These are phyloP conservation scores for Glyphotaelius pellucidus DNA, from an alignment of 2,888 invertebrate genomes.

Conservation along the genomic window DNA sequence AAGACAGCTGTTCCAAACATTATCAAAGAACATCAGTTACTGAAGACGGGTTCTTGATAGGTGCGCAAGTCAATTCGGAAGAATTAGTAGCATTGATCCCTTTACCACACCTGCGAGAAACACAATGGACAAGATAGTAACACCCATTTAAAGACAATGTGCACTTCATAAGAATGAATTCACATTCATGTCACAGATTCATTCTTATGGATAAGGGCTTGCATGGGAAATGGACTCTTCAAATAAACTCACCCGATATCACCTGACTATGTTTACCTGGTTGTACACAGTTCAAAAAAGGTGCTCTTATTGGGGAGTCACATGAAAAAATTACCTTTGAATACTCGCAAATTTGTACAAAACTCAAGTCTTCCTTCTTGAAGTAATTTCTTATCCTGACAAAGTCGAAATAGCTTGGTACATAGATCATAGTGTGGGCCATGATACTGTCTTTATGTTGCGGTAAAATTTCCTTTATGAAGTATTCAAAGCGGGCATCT, in stretches of 20 bases:
- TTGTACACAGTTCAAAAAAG: too few relatives aligned
- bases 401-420: conserved; percentile 98
- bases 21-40: background rate
- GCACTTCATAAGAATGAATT: too few relatives aligned
- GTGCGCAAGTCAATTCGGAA: background rate
- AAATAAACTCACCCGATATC: too few relatives aligned
- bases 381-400: conserved; percentile 94
- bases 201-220: too few relatives aligned
- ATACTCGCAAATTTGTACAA: conserved; percentile 96
- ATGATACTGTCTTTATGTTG: conserved; percentile 86
- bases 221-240: too few relatives aligned
- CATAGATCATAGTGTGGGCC: conserved; percentile 92
- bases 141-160: too few relatives aligned
- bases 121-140: too few relatives aligned
- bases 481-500: conserved; percentile 91
- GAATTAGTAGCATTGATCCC: too few relatives aligned
- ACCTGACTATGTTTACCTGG: too few relatives aligned
- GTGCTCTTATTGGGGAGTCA: background rate
- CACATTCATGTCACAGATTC: too few relatives aligned
- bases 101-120: too few relatives aligned
- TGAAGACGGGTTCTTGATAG: background rate
- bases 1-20: background rate
- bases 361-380: conserved; percentile 91
- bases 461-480: conserved; percentile 88
- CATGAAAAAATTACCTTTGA: conserved; percentile 79